Percentiles rank a stretch among this genome's conserved stretches.
phyloP scores from a whole-genome alignment of 2,888 invertebrate species.

The Dioctria linearis region DNA sequence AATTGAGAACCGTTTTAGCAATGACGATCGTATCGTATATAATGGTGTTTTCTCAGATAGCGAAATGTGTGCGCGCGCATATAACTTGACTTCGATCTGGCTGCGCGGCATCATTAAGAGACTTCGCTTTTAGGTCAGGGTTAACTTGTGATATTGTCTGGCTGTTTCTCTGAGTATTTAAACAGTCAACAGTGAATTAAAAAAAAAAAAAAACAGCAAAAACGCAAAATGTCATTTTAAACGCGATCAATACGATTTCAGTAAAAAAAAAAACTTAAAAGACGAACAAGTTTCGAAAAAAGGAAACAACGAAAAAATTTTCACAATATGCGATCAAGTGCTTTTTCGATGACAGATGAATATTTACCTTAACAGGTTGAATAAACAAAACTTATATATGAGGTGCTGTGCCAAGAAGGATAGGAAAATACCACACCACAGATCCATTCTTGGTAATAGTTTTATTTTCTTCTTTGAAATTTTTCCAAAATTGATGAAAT shows the following conservation, averaged over 20 bases:
- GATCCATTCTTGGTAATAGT: not conserved
- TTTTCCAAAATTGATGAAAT: not conserved
- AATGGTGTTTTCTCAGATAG: constrained; percentile 2
- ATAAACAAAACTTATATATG: not conserved
- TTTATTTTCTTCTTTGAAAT: not conserved
- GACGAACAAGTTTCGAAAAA: not conserved
- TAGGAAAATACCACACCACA: not conserved
- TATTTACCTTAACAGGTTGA: not conserved
- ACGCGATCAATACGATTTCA: not conserved
- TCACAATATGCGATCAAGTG: not conserved
- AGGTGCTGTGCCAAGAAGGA: not conserved
- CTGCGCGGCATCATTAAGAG: constrained; percentile 60
- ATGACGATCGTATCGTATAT: constrained; percentile 1
- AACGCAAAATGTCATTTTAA: not conserved
- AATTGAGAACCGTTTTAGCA: constrained; percentile 25
- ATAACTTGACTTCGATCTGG: constrained; percentile 44
- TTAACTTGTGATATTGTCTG: constrained; percentile 67
- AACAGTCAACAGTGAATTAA: constrained; percentile 8
- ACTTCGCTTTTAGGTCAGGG: constrained; percentile 68
- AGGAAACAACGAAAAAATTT: not conserved
- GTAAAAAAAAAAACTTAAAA: not conserved
- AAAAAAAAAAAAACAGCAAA: not conserved
- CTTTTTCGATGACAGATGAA: not conserved
- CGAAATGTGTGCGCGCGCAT: constrained; percentile 39
- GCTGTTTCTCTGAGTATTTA: constrained; percentile 58